Conservation (phyloP, 2,113 vertebrate genomes). For the Bufo bufo region DNA sequence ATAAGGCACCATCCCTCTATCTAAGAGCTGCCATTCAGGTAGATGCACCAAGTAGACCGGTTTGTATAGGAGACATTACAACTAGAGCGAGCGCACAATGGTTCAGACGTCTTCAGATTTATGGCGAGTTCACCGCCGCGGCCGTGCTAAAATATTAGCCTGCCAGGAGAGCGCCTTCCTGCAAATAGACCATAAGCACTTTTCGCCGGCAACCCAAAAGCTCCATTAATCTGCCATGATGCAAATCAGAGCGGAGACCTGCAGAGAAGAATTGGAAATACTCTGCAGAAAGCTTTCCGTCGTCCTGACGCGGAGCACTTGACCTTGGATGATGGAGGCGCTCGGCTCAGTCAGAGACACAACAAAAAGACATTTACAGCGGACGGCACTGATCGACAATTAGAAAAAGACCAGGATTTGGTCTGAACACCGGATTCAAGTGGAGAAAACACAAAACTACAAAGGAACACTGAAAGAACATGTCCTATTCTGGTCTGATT, state of each 20-base stretch:
- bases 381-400: neutral
- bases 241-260: conserved; percentile 19
- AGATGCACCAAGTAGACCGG: too few species aligned
- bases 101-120: neutral
- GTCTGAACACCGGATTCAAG: neutral
- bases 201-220: neutral
- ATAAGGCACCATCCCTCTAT: too few species aligned
- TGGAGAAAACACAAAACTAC: neutral
- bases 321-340: conserved; percentile 10
- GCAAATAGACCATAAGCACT: neutral
- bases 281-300: conserved; percentile 3
- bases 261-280: neutral
- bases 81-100: neutral
- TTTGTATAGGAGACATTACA: neutral
- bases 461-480: too few species aligned
- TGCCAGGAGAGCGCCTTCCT: neutral
- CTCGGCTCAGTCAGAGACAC: neutral
- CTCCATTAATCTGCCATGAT: conserved; percentile 12
- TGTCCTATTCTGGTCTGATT: too few species aligned
- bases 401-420: neutral
- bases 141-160: neutral
- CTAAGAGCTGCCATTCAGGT: neutral
- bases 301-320: neutral
- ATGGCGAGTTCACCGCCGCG: too few species aligned
- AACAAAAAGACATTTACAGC: neutral